phyloP scores from a whole-genome alignment of 2,797 vertebrate species.

The Enteromius argenteus region DNA sequence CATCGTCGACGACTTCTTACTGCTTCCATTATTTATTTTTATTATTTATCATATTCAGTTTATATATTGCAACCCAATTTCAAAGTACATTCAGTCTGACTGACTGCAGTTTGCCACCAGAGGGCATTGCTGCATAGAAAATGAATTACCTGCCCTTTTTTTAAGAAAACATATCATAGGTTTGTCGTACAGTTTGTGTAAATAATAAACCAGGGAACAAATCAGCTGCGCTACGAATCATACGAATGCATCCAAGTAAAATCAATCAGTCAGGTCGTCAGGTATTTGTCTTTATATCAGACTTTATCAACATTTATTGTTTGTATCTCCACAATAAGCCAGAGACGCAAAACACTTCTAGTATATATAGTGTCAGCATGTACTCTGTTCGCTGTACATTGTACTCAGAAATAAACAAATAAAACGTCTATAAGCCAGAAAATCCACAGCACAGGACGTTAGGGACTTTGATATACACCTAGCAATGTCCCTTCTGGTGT shows the following conservation, averaged over 20 bases:
- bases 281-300: not conserved
- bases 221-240: not conserved
- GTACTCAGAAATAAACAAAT: not conserved
- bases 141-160: not conserved
- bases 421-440: not conserved
- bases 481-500: slow-evolving; percentile 18
- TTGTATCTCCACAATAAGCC: not conserved
- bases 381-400: not conserved
- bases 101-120: slow-evolving; percentile 25
- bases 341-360: not conserved
- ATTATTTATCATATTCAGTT: not conserved
- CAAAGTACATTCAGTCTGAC: not conserved
- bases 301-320: not conserved
- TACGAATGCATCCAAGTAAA: not conserved
- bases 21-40: not conserved
- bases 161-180: no score
- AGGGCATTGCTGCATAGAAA: not conserved
- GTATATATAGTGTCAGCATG: not conserved
- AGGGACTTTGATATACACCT: not conserved
- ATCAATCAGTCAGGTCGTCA: not conserved
- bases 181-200: not conserved
- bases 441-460: not conserved
- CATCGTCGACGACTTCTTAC: not conserved
- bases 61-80: not conserved
- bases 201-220: not conserved